Conservation (phyloP, 92 coral and sea anemone species). For the Palythoa caribaeorum region DNA sequence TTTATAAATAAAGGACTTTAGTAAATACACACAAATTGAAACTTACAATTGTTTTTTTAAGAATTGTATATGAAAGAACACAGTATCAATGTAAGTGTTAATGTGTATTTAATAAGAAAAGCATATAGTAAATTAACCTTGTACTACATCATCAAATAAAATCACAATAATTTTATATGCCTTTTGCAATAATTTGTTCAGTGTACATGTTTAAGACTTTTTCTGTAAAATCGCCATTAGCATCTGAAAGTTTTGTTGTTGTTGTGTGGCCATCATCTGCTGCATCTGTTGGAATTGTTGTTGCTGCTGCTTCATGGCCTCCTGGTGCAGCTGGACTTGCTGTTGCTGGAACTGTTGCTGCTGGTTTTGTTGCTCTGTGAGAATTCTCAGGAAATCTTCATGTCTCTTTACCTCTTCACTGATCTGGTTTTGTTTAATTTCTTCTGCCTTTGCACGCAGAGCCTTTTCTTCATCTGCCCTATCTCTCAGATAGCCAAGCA, state of each 20-base stretch:
- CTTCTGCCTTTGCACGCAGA: constrained; percentile 44
- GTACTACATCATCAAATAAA: constrained; percentile 19
- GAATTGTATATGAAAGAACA: constrained; percentile 21
- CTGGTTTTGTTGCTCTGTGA: constrained; percentile 42
- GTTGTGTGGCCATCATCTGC: constrained; percentile 30
- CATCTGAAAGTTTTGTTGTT: constrained; percentile 47
- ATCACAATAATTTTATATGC: constrained; percentile 24
- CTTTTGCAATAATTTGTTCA: constrained; percentile 32
- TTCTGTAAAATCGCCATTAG: constrained; percentile 26
- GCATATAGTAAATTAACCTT: constrained; percentile 25
- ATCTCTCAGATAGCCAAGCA: constrained; percentile 48
- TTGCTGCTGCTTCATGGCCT: constrained; percentile 55
- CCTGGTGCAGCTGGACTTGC: constrained; percentile 55
- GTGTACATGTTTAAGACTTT: constrained; percentile 42
- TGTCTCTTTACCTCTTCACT: constrained; percentile 49
- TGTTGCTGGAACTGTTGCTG: constrained; percentile 57
- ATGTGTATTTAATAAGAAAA: constrained; percentile 20
- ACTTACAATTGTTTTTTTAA: constrained; percentile 11
- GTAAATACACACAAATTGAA: constrained; percentile 7
- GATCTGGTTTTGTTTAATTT: constrained; percentile 44
- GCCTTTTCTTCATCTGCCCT: constrained; percentile 56
- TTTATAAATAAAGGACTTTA: constrained; percentile 10
- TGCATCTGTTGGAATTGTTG: constrained; percentile 40
- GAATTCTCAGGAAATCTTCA: constrained; percentile 43
- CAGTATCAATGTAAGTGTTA: constrained; percentile 19